Evolutionary conservation across 2,797 vertebrate genomes (phyloP), one percentile per base, ranked within the genome.

Genomic region (Acanthurus tractus): DNA sequence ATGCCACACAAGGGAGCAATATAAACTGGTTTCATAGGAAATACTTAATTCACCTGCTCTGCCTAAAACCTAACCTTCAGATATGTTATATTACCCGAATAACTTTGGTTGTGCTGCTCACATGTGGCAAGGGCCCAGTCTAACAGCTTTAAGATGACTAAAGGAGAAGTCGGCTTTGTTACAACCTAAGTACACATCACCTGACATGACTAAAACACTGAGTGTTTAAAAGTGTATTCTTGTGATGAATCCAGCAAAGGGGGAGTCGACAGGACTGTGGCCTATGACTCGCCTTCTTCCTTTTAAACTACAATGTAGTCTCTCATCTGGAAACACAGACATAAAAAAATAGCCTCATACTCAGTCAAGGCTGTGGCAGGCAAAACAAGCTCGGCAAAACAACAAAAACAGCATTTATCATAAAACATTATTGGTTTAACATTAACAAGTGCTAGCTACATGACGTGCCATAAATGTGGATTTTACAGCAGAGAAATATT

Each of bases 121-220:
- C 53, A 36, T 18, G 6, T 6, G 11, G 29, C 34, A 25, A 45
- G 17, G 46, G 11, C 3, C 23, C 20, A 8, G 14, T 29, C 2
- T 17, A 53, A 52, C 20, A 54, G 42, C 45, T 14, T 20, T 63
- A 29, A 58, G 36, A 22, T 48, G 23, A 40, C 38, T 63, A 36
- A 68, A 38, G 29, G n/a, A 61, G 55, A 44, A 38, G 34, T 22
- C 38, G 53, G 74, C 59, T 85, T 63, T 66, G 53, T 59, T 68
- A 44, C 49, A 74, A 64, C 45, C 25, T 64, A 63, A 65, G 70
- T 36, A 54, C 53, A 48, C 23, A 82, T 85, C 75, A 86, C 72
- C 70, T 81, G 81, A 86, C 54, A 49, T 34, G 50, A 75, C 25
- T 53, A 63, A 63, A 72, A 65, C 25, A 68, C 50, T 64, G n/a